These are phyloP conservation scores for Epinotia ramella DNA, from an alignment of 2,888 invertebrate genomes.

Conservation along the genomic window DNA sequence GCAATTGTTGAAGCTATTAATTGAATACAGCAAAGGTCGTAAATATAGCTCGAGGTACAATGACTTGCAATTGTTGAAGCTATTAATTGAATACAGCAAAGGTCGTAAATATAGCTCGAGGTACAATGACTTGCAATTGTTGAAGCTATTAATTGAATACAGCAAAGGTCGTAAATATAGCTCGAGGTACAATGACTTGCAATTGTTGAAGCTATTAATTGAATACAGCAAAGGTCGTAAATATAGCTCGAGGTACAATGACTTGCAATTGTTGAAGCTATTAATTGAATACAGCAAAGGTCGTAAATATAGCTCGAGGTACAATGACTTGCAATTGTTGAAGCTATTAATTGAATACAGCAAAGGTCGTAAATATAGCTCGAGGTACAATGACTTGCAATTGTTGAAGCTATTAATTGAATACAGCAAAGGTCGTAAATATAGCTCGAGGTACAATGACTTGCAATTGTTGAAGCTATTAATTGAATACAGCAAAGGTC, in stretches of 20 bases:
- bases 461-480: constrained; percentile 27
- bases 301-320: constrained; percentile 37
- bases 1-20: constrained; percentile 23
- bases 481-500: constrained; percentile 27
- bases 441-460: constrained; percentile 34
- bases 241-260: constrained; percentile 32
- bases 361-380: constrained; percentile 37
- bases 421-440: constrained; percentile 36
- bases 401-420: constrained; percentile 13
- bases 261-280: constrained; percentile 30
- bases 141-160: constrained; percentile 15
- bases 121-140: constrained; percentile 36
- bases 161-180: constrained; percentile 38
- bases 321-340: constrained; percentile 35
- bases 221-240: constrained; percentile 33
- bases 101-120: constrained; percentile 38
- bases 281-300: constrained; percentile 20
- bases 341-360: constrained; percentile 15
- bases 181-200: constrained; percentile 39
- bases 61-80: constrained; percentile 33
- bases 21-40: constrained; percentile 26
- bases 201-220: constrained; percentile 15
- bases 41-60: constrained; percentile 32
- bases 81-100: constrained; percentile 21
- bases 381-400: constrained; percentile 39